Evolutionary conservation across 2,888 invertebrate species (phyloP).

Genomic region (Deilephila porcellus): DNA sequence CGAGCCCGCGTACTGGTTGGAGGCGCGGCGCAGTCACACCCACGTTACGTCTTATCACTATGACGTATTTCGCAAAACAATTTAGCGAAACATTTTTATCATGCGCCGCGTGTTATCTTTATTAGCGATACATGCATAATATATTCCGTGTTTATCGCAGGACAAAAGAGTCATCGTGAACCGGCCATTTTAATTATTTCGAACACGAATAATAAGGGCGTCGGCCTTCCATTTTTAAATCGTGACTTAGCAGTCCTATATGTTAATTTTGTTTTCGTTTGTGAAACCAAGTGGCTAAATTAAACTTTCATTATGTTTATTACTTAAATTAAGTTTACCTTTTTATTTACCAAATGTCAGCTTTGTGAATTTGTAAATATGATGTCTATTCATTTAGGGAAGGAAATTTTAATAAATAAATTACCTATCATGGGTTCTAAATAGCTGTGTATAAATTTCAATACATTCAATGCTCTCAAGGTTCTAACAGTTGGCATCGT

Average conservation of each 20-base stretch:
- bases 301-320: neutral
- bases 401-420: no score
- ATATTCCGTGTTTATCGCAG: conserved; percentile 41
- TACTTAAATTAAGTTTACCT: no score
- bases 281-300: neutral
- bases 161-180: conserved; percentile 30
- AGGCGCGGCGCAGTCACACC: conserved; percentile 62
- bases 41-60: conserved; percentile 55
- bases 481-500: no score
- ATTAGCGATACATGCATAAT: conserved; percentile 38
- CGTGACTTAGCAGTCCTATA: neutral
- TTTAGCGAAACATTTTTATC: conserved; percentile 21
- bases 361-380: no score
- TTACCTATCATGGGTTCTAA: no score
- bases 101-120: conserved; percentile 42
- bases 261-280: neutral
- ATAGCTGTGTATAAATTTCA: no score
- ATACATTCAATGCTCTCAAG: no score
- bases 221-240: neutral
- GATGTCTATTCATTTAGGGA: no score
- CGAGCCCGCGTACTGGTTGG: conserved; percentile 54
- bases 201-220: conserved; percentile 5
- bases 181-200: conserved; percentile 13
- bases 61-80: conserved; percentile 43
- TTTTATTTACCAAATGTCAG: no score